phyloP scores from a whole-genome alignment of 2,888 invertebrate species.

The Acrobasis consociella region DNA sequence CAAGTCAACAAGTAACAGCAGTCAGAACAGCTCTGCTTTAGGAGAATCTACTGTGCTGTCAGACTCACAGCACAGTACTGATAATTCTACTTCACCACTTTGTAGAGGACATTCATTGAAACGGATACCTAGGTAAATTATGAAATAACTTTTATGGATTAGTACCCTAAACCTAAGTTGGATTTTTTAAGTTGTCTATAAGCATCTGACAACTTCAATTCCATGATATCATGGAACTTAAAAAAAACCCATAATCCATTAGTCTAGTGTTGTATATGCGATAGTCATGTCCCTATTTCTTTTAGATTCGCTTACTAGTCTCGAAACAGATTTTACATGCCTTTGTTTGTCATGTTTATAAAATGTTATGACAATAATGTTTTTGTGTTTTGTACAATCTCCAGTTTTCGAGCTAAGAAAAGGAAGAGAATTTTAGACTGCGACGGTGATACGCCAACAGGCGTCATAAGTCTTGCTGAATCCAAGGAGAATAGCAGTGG shows the following conservation, averaged over 20 bases:
- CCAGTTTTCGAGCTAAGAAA: conserved; percentile 81
- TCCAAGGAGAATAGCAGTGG: conserved; percentile 83
- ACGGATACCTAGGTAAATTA: conserved; percentile 73
- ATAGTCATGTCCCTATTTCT: too few species aligned
- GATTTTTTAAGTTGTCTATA: too few species aligned
- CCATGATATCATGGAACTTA: too few species aligned
- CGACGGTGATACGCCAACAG: conserved; percentile 72
- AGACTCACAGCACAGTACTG: conserved; percentile 68
- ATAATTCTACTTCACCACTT: conserved; percentile 81
- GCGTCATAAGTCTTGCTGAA: conserved; percentile 65
- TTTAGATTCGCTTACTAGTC: too few species aligned
- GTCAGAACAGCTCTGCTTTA: conserved; percentile 63
- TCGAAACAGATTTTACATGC: too few species aligned
- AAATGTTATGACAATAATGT: too few species aligned
- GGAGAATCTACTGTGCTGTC: conserved; percentile 71
- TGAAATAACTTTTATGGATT: background rate
- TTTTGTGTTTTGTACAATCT: conserved; percentile 11
- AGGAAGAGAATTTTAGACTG: conserved; percentile 82
- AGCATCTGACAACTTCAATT: too few species aligned
- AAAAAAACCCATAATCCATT: too few species aligned
- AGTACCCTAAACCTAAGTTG: background rate
- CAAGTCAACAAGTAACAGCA: conserved; percentile 76
- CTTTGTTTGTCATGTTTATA: too few species aligned
- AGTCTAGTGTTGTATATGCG: too few species aligned
- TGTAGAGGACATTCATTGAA: conserved; percentile 79